phyloP scores from a whole-genome alignment of 2,888 invertebrate species.

The Andrena fulva region DNA sequence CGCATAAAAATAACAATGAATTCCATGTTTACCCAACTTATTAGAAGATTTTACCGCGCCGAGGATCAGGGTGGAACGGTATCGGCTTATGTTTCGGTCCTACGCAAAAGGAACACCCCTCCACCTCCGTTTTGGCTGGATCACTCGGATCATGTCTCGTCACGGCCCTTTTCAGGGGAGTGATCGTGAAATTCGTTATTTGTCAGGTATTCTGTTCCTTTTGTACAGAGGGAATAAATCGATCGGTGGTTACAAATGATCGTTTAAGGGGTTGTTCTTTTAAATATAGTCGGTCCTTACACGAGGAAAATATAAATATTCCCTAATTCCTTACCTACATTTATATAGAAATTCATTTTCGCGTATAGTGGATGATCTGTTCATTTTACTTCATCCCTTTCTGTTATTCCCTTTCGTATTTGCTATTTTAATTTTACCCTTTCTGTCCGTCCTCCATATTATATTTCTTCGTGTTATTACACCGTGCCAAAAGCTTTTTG shows the following conservation, averaged over 20 bases:
- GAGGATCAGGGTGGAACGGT: conserved; percentile 23
- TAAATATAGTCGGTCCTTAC: no score
- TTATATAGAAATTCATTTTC: no score
- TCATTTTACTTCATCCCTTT: no score
- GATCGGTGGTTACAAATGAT: neutral
- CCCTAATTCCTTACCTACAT: no score
- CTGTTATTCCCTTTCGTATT: no score
- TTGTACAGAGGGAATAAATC: neutral
- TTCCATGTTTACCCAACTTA: conserved; percentile 80
- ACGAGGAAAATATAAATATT: no score
- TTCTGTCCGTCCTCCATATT: no score
- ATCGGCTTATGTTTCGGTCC: conserved; percentile 46
- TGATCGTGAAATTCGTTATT: neutral
- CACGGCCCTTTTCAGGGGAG: neutral
- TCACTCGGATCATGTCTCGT: neutral
- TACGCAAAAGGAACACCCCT: conserved; percentile 3
- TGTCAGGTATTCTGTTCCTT: neutral
- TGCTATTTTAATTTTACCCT: no score
- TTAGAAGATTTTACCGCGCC: conserved; percentile 76
- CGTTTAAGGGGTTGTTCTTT: no score
- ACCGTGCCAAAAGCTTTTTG: no score
- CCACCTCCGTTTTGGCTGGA: conserved; percentile 10
- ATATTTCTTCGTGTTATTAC: no score
- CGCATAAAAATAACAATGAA: conserved; percentile 79
- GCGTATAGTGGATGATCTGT: no score